Base-by-base conservation (phyloP, 2,888 invertebrate species). In the Campoplex nolae region DNA sequence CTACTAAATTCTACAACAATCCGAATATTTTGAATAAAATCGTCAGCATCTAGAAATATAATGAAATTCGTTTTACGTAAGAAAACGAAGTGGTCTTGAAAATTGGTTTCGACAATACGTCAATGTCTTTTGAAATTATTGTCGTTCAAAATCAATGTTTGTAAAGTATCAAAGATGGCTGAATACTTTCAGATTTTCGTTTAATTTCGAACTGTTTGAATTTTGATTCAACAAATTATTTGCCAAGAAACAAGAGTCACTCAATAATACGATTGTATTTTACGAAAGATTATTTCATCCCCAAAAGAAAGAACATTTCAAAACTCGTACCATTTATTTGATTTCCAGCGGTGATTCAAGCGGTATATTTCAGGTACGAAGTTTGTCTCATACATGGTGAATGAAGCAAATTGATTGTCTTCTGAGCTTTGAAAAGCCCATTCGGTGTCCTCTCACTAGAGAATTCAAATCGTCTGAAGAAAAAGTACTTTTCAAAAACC, bases 381-480 rank as follows among this genome's bases (percentile, higher is more conserved):
- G 2, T 45, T 71, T 35, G 2, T 48, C 28, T 58, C 48, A 13
- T 48, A 58, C 68, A 18, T 42, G 42, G 73, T 75, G 70, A 58
- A 75, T 65, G 74, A 83, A 83, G 70, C 35, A 75, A 62, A 80
- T 62, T 80, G 79, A 84, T 75, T 83, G 68, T 75, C 78, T 78
- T 70, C 8, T 11, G 28, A 13, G n/a, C 62, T 83, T 70, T 51
- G 45, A 58, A 45, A 51, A 78, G 48, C 38, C 42, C 42, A 54
- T 32, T 45, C 28, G 65, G 16, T 51, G 32, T 35, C 56, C 54
- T 71, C 9, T 38, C 62, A 70, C 80, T 78, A 38, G 56, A 86
- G 75, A 83, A 83, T 79, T 83, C 45, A 83, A 83, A 79, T 83
- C 79, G 65, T 83, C 35, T 79, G 79, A 83, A 35, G 42, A n/a